These are phyloP conservation scores for Cathartes aura DNA, from an alignment of 2,113 vertebrate species.

Conservation along the genomic window DNA sequence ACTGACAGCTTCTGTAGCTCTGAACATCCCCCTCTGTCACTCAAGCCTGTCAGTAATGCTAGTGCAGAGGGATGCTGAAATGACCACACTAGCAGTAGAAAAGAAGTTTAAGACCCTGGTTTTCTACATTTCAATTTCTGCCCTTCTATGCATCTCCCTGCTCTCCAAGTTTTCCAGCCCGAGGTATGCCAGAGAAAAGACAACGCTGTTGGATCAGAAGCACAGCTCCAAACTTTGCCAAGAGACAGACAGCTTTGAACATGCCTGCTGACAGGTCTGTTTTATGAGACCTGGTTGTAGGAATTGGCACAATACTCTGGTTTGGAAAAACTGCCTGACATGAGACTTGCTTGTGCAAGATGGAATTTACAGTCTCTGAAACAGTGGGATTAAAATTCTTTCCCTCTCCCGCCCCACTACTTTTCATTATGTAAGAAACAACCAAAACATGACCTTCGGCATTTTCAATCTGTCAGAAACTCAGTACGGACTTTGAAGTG, in stretches of 20 bases:
- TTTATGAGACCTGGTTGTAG: slow-evolving; percentile 19
- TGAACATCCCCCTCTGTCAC: neutral
- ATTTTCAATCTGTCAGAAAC: neutral
- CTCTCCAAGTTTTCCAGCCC: neutral
- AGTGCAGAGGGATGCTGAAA: neutral
- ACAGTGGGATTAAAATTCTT: slow-evolving; percentile 44
- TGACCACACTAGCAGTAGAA: fast-evolving
- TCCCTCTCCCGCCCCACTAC: neutral
- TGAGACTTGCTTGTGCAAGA: neutral
- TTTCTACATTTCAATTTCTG: neutral
- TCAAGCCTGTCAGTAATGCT: neutral
- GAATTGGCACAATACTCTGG: neutral
- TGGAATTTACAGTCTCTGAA: neutral
- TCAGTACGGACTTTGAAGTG: neutral
- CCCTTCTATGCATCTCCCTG: neutral
- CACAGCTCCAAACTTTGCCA: neutral
- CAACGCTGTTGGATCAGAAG: neutral
- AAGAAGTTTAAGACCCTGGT: neutral
- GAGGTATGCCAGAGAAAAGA: neutral
- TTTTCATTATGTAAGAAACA: slow-evolving; percentile 12
- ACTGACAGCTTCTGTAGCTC: neutral
- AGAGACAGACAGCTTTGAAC: neutral
- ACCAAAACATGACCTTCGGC: neutral
- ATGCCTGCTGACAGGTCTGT: neutral
- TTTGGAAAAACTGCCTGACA: neutral